Conservation (phyloP, 2,888 invertebrate species). For the Tupiocoris notatus region DNA sequence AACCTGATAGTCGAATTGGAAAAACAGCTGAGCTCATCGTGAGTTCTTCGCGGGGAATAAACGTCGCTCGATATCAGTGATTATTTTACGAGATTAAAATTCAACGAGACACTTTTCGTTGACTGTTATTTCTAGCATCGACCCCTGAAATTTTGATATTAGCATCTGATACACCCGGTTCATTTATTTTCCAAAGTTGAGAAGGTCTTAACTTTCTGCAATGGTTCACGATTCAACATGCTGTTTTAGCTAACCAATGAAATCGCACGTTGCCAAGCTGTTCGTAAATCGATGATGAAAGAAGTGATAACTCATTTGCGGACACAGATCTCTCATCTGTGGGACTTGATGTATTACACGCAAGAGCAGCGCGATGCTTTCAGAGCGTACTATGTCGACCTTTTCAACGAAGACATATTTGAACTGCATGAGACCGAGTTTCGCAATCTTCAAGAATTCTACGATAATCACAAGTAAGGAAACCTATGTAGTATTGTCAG, state of each 20-base stretch:
- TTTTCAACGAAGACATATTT: slow-evolving; percentile 76
- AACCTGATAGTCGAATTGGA: neutral
- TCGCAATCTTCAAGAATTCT: slow-evolving; percentile 65
- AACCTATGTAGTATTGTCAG: neutral
- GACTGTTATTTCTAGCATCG: no score
- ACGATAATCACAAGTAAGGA: slow-evolving; percentile 55
- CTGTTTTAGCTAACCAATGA: slow-evolving; percentile 59
- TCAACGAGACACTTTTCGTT: no score
- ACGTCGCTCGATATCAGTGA: no score
- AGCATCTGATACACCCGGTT: no score
- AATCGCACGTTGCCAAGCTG: slow-evolving; percentile 69
- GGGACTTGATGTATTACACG: slow-evolving; percentile 74
- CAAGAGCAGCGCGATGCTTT: slow-evolving; percentile 63
- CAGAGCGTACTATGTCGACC: slow-evolving; percentile 64
- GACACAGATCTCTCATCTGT: slow-evolving; percentile 68
- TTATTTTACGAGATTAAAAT: no score
- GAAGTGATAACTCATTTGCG: slow-evolving; percentile 66
- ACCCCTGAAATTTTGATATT: no score
- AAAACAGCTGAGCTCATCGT: neutral
- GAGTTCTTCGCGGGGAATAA: no score
- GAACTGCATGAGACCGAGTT: slow-evolving; percentile 76
- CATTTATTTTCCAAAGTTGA: no score
- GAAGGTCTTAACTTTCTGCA: no score
- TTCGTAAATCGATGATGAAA: slow-evolving; percentile 72
- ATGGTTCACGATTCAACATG: no score